Evolutionary conservation across 2,113 vertebrate species (phyloP).

Genomic region (Gasterosteus aculeatus): DNA sequence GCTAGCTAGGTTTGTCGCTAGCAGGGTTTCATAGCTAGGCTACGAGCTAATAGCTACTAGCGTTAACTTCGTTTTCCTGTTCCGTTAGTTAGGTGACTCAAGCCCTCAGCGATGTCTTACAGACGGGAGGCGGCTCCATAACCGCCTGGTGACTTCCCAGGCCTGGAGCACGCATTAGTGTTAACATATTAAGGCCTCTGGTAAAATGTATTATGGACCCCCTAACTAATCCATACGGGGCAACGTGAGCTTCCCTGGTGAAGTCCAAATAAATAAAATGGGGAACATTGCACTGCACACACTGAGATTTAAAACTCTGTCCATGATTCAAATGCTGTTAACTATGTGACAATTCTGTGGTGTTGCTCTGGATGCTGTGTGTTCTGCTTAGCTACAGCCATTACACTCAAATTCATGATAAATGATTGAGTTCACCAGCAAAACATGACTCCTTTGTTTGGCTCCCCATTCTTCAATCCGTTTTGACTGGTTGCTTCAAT

Average conservation of each 20-base stretch:
- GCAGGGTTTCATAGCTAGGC: slow-evolving; percentile 49
- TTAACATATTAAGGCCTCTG: not conserved
- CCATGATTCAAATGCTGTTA: not conserved
- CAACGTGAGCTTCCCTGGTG: not conserved
- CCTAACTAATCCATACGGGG: not conserved
- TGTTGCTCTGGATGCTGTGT: not conserved
- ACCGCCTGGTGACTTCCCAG: not conserved
- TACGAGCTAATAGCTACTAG: slow-evolving; percentile 58
- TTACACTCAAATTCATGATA: not conserved
- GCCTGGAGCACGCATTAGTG: not conserved
- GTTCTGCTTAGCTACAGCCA: not conserved
- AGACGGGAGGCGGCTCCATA: slow-evolving; percentile 30
- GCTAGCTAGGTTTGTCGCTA: slow-evolving; percentile 8
- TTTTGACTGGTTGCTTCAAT: not conserved
- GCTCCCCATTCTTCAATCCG: not conserved
- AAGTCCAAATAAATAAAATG: slow-evolving; percentile 1
- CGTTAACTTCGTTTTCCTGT: slow-evolving; percentile 56
- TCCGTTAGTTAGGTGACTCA: accelerated
- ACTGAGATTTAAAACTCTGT: not conserved
- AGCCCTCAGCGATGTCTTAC: slow-evolving; percentile 49
- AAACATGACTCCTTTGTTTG: not conserved
- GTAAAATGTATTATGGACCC: not conserved
- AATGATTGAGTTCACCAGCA: not conserved
- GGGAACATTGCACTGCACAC: not conserved
- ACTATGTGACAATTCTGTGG: not conserved